These are phyloP conservation scores for Suricata suricatta DNA, from an alignment of 2,113 vertebrate species.

Conservation along the genomic window DNA sequence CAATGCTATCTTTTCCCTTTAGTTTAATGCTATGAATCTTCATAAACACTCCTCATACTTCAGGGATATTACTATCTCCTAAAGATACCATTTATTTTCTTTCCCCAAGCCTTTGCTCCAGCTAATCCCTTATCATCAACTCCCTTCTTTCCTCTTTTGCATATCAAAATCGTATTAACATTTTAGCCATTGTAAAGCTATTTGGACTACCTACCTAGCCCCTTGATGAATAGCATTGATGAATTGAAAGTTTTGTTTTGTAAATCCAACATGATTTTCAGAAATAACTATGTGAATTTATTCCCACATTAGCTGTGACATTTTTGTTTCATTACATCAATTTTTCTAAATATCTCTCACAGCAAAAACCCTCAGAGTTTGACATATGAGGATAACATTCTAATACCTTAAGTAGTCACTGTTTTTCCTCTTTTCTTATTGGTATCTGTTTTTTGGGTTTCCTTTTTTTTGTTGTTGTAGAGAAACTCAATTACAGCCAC, in stretches of 20 bases:
- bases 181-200: background rate
- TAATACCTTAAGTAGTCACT: background rate
- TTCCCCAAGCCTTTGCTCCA: background rate
- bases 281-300: background rate
- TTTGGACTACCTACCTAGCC: background rate
- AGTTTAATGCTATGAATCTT: background rate
- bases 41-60: background rate
- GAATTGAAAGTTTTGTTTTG: conserved; percentile 26
- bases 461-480: background rate
- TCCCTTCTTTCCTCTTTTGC: background rate
- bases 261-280: conserved; percentile 33
- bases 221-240: background rate
- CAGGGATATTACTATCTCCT: background rate
- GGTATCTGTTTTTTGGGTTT: background rate
- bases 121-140: background rate
- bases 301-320: background rate
- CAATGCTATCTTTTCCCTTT: background rate
- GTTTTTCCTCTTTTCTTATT: background rate
- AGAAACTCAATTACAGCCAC: background rate
- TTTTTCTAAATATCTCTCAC: background rate
- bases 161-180: background rate
- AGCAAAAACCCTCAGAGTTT: conserved; percentile 18
- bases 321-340: background rate
- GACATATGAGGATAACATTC: background rate
- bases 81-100: background rate